These are phyloP conservation scores for Vanessa cardui DNA, from an alignment of 2,888 invertebrate genomes.

Conservation along the genomic window DNA sequence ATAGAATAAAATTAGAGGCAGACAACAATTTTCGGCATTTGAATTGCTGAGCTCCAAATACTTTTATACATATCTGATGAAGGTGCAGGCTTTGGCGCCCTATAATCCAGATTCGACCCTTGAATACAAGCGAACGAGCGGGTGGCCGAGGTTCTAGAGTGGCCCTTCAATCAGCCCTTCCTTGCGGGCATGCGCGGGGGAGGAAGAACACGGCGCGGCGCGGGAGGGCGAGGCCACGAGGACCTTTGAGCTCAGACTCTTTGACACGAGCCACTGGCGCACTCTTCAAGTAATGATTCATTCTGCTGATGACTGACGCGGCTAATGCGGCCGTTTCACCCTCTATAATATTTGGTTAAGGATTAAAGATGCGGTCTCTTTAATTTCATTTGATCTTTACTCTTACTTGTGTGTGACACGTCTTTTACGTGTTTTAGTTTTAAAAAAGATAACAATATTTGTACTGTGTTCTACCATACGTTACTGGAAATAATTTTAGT, in stretches of 20 bases:
- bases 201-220: conserved; percentile 47
- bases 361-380: conserved; percentile 53
- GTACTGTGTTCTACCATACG: too few species aligned
- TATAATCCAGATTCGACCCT: conserved; percentile 81
- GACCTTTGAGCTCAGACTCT: conserved; percentile 80
- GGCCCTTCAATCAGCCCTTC: conserved; percentile 82
- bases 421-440: conserved; percentile 13
- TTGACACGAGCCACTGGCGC: conserved; percentile 82
- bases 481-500: neutral
- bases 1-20: conserved; percentile 67
- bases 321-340: conserved; percentile 75
- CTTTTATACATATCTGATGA: conserved; percentile 79
- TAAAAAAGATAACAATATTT: too few species aligned
- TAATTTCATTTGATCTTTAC: conserved; percentile 32
- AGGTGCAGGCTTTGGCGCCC: conserved; percentile 80
- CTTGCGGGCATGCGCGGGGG: conserved; percentile 64
- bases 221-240: conserved; percentile 58
- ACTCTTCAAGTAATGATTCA: conserved; percentile 83
- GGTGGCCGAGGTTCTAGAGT: conserved; percentile 80
- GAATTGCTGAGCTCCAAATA: conserved; percentile 70
- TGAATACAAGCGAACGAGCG: conserved; percentile 81
- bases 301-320: conserved; percentile 81
- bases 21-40: conserved; percentile 70
- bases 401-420: conserved; percentile 11
- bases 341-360: conserved; percentile 69